Evolutionary conservation across 2,797 vertebrate genomes (phyloP).

Genomic region (Cyprinodon diabolis): DNA sequence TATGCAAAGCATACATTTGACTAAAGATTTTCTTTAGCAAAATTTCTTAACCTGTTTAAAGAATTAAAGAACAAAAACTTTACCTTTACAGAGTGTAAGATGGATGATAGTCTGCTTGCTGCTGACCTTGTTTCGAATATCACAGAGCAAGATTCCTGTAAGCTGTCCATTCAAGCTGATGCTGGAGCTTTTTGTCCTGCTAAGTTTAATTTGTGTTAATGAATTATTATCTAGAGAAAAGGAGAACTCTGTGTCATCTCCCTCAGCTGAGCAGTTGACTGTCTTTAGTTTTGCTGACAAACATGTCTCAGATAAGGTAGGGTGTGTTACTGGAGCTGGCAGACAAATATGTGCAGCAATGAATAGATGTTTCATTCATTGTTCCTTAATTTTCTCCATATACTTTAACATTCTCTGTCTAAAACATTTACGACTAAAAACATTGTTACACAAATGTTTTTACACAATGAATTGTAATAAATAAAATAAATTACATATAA

Average conservation of each 20-base stretch:
- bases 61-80: background rate
- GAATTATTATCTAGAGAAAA: background rate
- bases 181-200: background rate
- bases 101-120: background rate
- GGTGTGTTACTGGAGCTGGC: conserved; percentile 2
- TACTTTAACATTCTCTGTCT: too few relatives aligned
- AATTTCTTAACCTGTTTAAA: background rate
- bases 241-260: background rate
- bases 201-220: background rate
- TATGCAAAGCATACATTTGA: background rate
- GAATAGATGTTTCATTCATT: too few relatives aligned
- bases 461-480: too few relatives aligned
- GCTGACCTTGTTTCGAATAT: background rate
- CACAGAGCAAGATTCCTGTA: background rate
- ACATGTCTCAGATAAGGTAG: background rate
- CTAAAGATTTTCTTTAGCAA: background rate
- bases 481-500: too few relatives aligned
- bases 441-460: background rate
- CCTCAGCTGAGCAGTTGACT: background rate
- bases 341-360: background rate
- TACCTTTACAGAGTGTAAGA: background rate
- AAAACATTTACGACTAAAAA: background rate
- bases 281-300: background rate
- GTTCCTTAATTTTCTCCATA: too few relatives aligned
- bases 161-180: background rate